phyloP scores from a whole-genome alignment of 2,888 invertebrate genomes.

The Leptinotarsa juncta region DNA sequence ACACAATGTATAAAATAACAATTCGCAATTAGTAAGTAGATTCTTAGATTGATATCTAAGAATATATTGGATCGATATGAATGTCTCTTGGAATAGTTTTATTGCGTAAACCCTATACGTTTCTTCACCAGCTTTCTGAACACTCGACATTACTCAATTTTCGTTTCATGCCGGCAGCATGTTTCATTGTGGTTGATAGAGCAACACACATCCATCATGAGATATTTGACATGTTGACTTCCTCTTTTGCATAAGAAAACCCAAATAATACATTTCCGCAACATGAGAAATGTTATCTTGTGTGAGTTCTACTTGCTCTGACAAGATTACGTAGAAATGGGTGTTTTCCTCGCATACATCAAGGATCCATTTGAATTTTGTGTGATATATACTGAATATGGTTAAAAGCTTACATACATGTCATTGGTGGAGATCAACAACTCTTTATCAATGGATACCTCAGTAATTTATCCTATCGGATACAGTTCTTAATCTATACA shows the following conservation, averaged over 20 bases:
- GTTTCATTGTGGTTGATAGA: conserved; percentile 21
- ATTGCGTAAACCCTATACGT: neutral
- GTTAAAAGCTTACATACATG: too few species aligned
- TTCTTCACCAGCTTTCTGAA: neutral
- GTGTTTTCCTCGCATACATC: conserved; percentile 13
- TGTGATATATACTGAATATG: too few species aligned
- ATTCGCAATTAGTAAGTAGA: too few species aligned
- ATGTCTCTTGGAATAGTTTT: neutral
- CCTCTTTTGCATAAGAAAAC: conserved; percentile 36
- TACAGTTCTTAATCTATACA: too few species aligned
- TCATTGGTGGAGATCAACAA: too few species aligned
- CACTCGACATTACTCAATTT: conserved; percentile 9
- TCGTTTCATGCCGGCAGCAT: neutral
- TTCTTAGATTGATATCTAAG: too few species aligned
- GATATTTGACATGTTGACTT: conserved; percentile 39
- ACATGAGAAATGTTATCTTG: conserved; percentile 33
- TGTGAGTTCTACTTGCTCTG: conserved; percentile 23
- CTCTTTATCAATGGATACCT: too few species aligned
- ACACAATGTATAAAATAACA: too few species aligned
- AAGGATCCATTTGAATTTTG: neutral
- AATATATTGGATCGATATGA: too few species aligned
- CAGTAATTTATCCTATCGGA: too few species aligned
- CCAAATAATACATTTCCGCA: conserved; percentile 33
- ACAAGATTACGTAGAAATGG: conserved; percentile 32
- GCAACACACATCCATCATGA: conserved; percentile 31